Evolutionary conservation across 2,888 invertebrate species (phyloP), one percentile per base, ranked within the genome.

Genomic region (Halictus quadricinctus): DNA sequence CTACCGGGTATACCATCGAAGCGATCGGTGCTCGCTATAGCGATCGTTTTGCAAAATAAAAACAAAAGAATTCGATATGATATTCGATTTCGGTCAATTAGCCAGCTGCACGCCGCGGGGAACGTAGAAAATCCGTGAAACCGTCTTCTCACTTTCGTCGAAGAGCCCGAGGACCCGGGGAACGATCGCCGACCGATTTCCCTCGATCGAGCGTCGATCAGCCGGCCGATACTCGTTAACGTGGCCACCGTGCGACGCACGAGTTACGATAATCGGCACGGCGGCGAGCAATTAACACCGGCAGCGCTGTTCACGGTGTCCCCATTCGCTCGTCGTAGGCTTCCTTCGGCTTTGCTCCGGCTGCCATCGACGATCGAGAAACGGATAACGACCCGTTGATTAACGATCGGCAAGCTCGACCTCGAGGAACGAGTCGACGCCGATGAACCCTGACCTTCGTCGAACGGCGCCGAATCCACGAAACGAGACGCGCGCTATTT

Each of bases 311-410:
- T 48, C 84, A 41, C 77, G 50, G 72, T 75, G 84, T 79, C 83
- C 85, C 64, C 76, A 29, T 85, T 83, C 60, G 25, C 76, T 79
- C 48, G 46, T 84, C 76, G 84, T 81, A 66, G 78, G 54, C 21
- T 54, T 54, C 54, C 21, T 8, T 54, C 54, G 54, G 3, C 21
- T 54, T 54, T 60, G 64, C n/a, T 10, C 64, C 15, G 66, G 80
- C 76, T 70, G 72, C 69, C 79, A 84, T 76, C 80, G n/a, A 69
- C 79, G 87, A 88, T 88, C 84, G 73, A 64, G 48, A 73, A 13
- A 70, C 46, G 81, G 89, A 89, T 89, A 89, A 88, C 79, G 83
- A 89, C 54, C 41, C 72, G 81, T 66, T 89, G 89, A 89, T 89
- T 89, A 89, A 89, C 86, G 89, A 89, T 84, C 88, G 76, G 48